Conservation (phyloP, 2,797 vertebrate species). For the Hemibagrus guttatus region DNA sequence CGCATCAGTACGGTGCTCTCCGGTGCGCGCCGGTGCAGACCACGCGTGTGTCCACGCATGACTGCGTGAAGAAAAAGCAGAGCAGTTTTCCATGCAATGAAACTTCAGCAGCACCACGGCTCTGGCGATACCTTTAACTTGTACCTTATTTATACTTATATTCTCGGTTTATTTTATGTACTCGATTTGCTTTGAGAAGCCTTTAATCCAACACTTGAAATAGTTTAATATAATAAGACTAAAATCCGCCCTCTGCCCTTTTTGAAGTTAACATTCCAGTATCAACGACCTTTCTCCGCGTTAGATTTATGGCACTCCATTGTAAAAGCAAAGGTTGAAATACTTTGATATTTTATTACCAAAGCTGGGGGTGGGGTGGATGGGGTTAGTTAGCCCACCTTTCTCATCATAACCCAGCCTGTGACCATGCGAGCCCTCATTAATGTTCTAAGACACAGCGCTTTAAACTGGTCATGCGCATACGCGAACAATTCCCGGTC, state of each 20-base stretch:
- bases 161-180: not conserved
- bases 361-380: slow-evolving; percentile 30
- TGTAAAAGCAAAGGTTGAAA: slow-evolving; percentile 62
- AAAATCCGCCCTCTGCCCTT: slow-evolving; percentile 12
- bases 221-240: not conserved
- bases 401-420: slow-evolving; percentile 52
- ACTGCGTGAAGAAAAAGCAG: not conserved
- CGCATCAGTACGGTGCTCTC: not conserved
- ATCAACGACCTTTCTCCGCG: slow-evolving; percentile 52
- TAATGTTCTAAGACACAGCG: slow-evolving; percentile 49
- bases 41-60: not conserved
- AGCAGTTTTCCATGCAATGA: not conserved
- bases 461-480: slow-evolving; percentile 54
- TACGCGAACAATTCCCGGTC: slow-evolving; percentile 57
- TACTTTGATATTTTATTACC: slow-evolving; percentile 59
- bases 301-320: slow-evolving; percentile 55
- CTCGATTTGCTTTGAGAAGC: slow-evolving; percentile 12
- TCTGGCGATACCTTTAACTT: not conserved
- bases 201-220: slow-evolving; percentile 11
- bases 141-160: not conserved
- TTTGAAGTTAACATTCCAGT: slow-evolving; percentile 42
- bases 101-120: not conserved
- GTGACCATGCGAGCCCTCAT: slow-evolving; percentile 56
- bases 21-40: not conserved
- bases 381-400: slow-evolving; percentile 34